Evolutionary conservation across 1,140 invertebrate species (phyloP).

Genomic region (Cydia pomonella): DNA sequence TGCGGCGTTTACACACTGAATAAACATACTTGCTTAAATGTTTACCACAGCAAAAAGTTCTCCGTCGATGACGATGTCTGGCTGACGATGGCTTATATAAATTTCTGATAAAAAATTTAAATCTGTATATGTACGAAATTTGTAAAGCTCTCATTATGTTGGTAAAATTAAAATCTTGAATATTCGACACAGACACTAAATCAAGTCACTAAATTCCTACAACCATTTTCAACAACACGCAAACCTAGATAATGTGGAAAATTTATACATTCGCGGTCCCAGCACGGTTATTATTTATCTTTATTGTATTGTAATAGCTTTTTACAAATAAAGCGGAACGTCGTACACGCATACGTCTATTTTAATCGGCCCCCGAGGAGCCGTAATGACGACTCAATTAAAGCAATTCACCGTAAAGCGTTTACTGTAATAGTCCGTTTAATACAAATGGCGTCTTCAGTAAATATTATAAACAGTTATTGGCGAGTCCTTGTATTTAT

Average conservation of each 20-base stretch:
- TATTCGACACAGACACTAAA: slow-evolving; percentile 12
- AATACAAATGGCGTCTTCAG: slow-evolving; percentile 62
- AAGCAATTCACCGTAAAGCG: slow-evolving; percentile 64
- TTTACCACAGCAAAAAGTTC: slow-evolving; percentile 46
- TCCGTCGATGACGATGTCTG: slow-evolving; percentile 4
- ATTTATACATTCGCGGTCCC: slow-evolving; percentile 26
- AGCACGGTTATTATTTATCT: slow-evolving; percentile 33
- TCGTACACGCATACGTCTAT: slow-evolving; percentile 30
- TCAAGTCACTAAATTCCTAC: slow-evolving; percentile 22
- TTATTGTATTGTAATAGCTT: slow-evolving; percentile 30
- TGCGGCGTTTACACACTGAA: slow-evolving; percentile 66
- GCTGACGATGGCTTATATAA: too few species aligned
- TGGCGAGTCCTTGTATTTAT: slow-evolving; percentile 66
- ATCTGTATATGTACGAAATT: too few species aligned
- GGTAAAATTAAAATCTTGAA: neutral
- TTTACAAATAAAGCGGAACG: slow-evolving; percentile 30
- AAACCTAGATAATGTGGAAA: slow-evolving; percentile 26
- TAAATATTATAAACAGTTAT: slow-evolving; percentile 69
- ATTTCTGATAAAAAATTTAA: too few species aligned
- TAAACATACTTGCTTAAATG: slow-evolving; percentile 65
- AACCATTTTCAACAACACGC: slow-evolving; percentile 26
- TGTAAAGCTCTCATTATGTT: neutral
- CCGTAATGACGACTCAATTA: slow-evolving; percentile 66
- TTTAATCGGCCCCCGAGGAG: slow-evolving; percentile 47
- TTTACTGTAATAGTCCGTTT: slow-evolving; percentile 72